Evolutionary conservation across 2,113 vertebrate genomes (phyloP).

Genomic region (Dipodomys stephensi): DNA sequence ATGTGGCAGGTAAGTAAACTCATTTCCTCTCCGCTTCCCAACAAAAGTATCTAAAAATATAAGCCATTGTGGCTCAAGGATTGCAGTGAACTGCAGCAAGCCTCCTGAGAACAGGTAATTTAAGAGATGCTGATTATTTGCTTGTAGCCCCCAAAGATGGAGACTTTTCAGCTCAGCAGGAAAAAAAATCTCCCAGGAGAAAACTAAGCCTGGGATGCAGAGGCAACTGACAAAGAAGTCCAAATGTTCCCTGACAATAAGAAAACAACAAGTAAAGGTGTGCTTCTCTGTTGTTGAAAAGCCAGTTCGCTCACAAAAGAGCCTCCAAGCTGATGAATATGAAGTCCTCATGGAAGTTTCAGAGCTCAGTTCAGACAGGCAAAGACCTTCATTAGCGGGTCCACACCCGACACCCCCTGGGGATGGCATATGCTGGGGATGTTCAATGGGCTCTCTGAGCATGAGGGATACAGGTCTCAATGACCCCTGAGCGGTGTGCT

Average conservation of each 20-base stretch:
- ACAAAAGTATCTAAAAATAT: background rate
- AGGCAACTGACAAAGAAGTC: conserved; percentile 52
- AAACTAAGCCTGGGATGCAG: background rate
- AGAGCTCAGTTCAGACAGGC: background rate
- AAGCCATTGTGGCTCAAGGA: background rate
- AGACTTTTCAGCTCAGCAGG: background rate
- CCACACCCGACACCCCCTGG: conserved; percentile 20
- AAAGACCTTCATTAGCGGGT: background rate
- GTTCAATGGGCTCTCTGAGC: background rate
- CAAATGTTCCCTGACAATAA: background rate
- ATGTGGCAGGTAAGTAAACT: no score
- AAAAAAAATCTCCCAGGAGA: conserved; percentile 36
- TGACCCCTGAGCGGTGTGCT: background rate
- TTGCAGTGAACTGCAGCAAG: background rate
- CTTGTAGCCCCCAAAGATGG: background rate
- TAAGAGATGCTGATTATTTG: conserved; percentile 29
- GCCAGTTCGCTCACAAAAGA: background rate
- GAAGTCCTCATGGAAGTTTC: background rate
- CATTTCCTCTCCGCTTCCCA: no score
- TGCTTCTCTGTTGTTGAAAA: background rate
- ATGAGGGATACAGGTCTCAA: background rate
- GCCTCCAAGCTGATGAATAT: background rate
- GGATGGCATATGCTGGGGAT: background rate
- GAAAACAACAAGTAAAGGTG: background rate
- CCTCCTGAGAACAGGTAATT: background rate